Evolutionary conservation across 1,140 invertebrate species (phyloP), one percentile per base, ranked within the genome.

Genomic region (Ips nitidus): DNA sequence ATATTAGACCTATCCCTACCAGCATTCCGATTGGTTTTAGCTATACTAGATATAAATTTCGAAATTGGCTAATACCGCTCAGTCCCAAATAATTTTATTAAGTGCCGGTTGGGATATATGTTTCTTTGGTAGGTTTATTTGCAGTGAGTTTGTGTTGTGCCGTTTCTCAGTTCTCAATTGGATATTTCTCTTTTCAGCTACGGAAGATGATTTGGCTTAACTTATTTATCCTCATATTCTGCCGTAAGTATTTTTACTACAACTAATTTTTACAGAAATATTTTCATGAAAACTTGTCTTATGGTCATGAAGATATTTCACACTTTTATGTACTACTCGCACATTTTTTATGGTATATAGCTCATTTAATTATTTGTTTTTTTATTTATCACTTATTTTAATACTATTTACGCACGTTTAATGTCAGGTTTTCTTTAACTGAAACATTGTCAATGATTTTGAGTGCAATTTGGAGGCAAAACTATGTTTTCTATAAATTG

Each of bases 101-200:
- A 71, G 59, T 39, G 47, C 53, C 53, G 38, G 50, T 66, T 50
- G 66, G 67, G 67, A 68, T 73, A 43, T 64, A 63, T 73, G 66
- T 71, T 67, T 68, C 57, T 60, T 69, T 74, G 73, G 73, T 73
- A 74, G 68, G 73, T 74, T 52, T 50, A 52, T 57, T 47, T 40
- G 40, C 22, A 52, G 66, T 72, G 64, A 22, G 58, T 63, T 45
- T 69, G 52, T 69, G 68, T 37, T 41, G 41, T 56, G 3, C 6
- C 47, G 47, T 58, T 45, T 39, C 3, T 22, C 5, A 42, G 41
- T 69, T 69, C 22, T 68, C 38, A 69, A 55, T 41, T 39, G 62
- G 55, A 64, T 66, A 45, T 70, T 59, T 65, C 37, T 65, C 22
- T 4, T 70, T 70, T 70, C 62, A 70, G 69, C 69, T 65, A 70